Evolutionary conservation across 2,888 invertebrate genomes (phyloP).

Genomic region (Creontiades dilutus): DNA sequence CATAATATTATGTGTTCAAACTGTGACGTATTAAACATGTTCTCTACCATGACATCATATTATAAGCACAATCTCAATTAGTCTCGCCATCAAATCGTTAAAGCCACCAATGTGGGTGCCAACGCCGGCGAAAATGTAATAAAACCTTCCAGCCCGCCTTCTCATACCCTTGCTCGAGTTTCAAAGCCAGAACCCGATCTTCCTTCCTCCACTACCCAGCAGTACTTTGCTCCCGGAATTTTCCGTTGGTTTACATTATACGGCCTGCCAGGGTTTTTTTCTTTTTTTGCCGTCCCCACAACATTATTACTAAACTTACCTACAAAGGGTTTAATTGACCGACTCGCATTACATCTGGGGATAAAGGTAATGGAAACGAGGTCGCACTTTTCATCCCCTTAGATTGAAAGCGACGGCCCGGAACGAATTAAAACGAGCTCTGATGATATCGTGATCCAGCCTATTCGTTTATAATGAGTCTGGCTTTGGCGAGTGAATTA

Average conservation of each 20-base stretch:
- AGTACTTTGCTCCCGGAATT: neutral
- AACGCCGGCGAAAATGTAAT: constrained; percentile 7
- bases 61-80: neutral
- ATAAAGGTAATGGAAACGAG: constrained; percentile 27
- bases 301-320: constrained; percentile 27
- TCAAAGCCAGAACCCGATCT: constrained; percentile 27
- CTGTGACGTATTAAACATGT: no score
- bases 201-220: neutral
- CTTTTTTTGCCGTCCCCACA: neutral
- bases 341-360: neutral
- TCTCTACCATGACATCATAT: no score
- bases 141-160: neutral
- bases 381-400: neutral
- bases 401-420: constrained; percentile 5
- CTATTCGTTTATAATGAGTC: neutral
- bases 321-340: constrained; percentile 13
- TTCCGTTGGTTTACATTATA: neutral
- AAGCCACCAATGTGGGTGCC: neutral
- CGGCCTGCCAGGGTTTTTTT: constrained; percentile 1
- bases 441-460: neutral
- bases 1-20: no score
- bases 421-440: neutral
- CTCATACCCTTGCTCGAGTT: neutral
- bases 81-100: neutral
- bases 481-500: neutral